These are phyloP conservation scores for Rhodinocichla rosea DNA, from an alignment of 2,113 vertebrate genomes.

Conservation along the genomic window DNA sequence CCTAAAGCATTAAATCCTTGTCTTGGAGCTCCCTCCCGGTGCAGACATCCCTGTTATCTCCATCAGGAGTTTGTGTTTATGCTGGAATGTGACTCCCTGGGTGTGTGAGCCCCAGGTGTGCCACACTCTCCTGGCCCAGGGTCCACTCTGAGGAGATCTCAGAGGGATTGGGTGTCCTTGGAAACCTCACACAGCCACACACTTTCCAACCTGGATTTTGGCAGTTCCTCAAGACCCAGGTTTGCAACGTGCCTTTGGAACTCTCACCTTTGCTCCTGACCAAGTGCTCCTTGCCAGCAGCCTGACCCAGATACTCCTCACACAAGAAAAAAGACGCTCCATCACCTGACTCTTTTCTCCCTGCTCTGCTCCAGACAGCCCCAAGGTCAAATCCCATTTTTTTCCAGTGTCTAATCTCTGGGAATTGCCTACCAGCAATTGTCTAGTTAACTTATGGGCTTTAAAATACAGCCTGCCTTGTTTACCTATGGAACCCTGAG, in stretches of 20 bases:
- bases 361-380: background rate
- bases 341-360: background rate
- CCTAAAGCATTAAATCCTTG: background rate
- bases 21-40: background rate
- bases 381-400: background rate
- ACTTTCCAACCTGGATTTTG: background rate
- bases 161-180: background rate
- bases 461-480: background rate
- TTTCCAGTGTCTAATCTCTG: background rate
- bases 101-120: background rate
- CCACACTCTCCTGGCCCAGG: background rate
- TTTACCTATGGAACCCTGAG: background rate
- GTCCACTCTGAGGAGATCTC: background rate
- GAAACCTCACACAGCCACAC: background rate
- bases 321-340: background rate
- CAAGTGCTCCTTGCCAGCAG: accelerated
- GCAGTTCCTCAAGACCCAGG: background rate
- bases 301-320: background rate
- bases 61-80: background rate
- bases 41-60: background rate
- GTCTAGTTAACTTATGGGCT: background rate
- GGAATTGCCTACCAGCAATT: background rate
- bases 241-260: background rate
- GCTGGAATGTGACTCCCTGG: background rate
- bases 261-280: background rate